A percentile compares a stretch with the other conserved stretches of the same genome.
These are phyloP conservation scores for Nannospalax galili DNA, from an alignment of 2,113 vertebrate genomes.

Conservation along the genomic window DNA sequence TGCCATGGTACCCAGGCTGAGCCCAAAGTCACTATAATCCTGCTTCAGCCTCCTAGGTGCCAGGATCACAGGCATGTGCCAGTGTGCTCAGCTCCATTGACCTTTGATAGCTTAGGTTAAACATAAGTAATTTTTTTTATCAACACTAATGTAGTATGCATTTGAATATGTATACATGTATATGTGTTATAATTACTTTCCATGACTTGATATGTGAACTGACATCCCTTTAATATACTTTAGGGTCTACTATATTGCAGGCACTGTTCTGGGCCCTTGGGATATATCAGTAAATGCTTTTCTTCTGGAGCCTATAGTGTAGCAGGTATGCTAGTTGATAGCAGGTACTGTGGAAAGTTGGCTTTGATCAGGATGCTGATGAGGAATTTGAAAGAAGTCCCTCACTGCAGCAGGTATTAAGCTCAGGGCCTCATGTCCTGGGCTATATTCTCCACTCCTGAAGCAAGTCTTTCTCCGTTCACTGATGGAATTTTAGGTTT, in stretches of 20 bases:
- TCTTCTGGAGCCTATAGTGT: constrained; percentile 6
- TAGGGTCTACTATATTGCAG: background rate
- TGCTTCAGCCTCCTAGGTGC: background rate
- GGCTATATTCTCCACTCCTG: no score
- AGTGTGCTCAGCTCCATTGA: background rate
- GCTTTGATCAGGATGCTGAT: no score
- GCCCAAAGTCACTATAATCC: background rate
- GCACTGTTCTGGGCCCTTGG: background rate
- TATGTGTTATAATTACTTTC: background rate
- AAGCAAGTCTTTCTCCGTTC: no score
- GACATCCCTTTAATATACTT: background rate
- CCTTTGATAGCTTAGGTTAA: constrained; percentile 29
- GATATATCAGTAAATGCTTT: background rate
- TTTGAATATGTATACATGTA: background rate
- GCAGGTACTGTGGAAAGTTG: background rate
- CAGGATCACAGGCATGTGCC: background rate
- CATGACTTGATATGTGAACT: constrained; percentile 16
- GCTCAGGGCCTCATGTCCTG: no score
- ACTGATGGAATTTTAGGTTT: no score
- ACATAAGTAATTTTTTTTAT: background rate
- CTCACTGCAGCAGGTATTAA: no score
- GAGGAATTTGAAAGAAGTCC: no score
- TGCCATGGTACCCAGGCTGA: background rate
- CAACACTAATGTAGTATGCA: background rate
- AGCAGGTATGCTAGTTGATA: background rate